phyloP scores from a whole-genome alignment of 2,113 vertebrate genomes.

The Triplophysa dalaica region DNA sequence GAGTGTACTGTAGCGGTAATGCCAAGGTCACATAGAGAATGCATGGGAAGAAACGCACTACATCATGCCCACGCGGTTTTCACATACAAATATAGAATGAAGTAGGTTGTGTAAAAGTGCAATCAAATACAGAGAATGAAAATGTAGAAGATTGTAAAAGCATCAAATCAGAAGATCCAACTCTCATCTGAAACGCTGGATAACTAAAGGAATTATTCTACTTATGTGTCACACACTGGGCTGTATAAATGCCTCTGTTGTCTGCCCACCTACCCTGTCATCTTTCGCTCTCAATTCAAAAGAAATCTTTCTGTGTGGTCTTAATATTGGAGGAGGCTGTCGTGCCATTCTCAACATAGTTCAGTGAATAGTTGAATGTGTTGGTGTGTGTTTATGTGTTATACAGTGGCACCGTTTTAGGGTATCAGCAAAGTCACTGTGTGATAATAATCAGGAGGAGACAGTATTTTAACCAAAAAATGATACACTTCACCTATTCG shows the following conservation, averaged over 20 bases:
- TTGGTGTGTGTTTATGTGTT: slow-evolving; percentile 12
- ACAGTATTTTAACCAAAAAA: too few relatives aligned
- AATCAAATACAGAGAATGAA: slow-evolving; percentile 5
- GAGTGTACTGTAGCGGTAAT: slow-evolving; percentile 52
- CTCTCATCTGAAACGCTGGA: slow-evolving; percentile 26
- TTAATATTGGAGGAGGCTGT: slow-evolving; percentile 21
- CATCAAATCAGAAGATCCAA: neutral
- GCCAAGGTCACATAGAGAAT: slow-evolving; percentile 55
- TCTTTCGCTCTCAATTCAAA: slow-evolving; percentile 55
- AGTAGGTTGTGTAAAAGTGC: slow-evolving; percentile 20
- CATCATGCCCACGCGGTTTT: slow-evolving; percentile 25
- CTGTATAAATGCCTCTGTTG: slow-evolving; percentile 69
- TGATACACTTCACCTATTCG: too few relatives aligned
- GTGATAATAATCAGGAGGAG: too few relatives aligned
- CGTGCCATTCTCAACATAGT: slow-evolving; percentile 32
- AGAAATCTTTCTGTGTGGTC: slow-evolving; percentile 55
- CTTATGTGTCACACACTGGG: slow-evolving; percentile 69
- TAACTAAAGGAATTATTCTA: slow-evolving; percentile 68
- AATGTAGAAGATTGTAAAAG: neutral
- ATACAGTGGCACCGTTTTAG: neutral
- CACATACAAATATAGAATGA: slow-evolving; percentile 6
- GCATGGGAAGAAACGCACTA: neutral
- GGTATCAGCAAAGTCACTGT: too few relatives aligned
- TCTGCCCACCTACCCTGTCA: slow-evolving; percentile 61
- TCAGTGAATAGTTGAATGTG: neutral